A percentile compares a stretch with the other conserved stretches of the same genome.
phyloP scores from a whole-genome alignment of 1,140 invertebrate genomes.

The Drosophila melanica region DNA sequence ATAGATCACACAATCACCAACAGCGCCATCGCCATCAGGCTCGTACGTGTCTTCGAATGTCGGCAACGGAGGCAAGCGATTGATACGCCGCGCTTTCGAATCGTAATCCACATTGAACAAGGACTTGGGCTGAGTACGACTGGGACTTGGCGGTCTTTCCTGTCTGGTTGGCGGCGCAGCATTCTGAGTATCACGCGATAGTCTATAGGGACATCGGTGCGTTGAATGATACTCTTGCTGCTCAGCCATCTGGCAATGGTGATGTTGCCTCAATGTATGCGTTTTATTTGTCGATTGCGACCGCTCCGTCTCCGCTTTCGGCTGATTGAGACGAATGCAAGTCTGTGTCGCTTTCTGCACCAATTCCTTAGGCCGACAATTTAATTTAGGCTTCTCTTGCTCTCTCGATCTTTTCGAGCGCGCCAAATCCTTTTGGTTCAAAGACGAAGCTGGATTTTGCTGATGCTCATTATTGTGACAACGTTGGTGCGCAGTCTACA shows the following conservation, averaged over 20 bases:
- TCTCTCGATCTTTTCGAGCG: background rate
- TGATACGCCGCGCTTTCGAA: background rate
- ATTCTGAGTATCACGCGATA: background rate
- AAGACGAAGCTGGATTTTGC: background rate
- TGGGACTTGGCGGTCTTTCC: no score
- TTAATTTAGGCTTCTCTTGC: background rate
- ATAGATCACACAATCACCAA: slow-evolving; percentile 9
- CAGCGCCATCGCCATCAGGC: background rate
- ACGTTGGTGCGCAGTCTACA: background rate
- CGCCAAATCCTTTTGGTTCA: background rate
- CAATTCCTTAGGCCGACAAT: background rate
- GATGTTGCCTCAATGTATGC: background rate
- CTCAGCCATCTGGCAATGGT: background rate
- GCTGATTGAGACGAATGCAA: background rate
- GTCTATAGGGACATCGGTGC: background rate
- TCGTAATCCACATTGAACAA: background rate
- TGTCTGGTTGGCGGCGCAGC: background rate
- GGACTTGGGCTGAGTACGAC: background rate
- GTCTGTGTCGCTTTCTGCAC: background rate
- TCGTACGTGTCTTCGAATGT: background rate
- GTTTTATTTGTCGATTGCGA: background rate
- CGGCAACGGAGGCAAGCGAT: background rate
- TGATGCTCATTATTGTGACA: no score
- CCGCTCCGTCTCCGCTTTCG: no score
- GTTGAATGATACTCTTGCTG: background rate